Base-by-base conservation (phyloP, 2,797 vertebrate species). In the Melanotaenia maccullochi region DNA sequence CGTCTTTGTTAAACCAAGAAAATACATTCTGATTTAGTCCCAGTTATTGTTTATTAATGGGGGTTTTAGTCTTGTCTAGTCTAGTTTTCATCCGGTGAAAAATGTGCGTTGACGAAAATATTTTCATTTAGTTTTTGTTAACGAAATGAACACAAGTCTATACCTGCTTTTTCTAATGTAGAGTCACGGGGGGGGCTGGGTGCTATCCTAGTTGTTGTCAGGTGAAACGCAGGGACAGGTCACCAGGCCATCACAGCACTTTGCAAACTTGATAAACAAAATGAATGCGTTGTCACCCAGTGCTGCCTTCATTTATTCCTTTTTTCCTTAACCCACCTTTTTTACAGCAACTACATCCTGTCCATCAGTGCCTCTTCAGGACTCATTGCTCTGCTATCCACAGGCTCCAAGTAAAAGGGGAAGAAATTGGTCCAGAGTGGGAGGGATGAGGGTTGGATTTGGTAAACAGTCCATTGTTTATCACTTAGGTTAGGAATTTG, bases 321-420 rank as follows among this genome's bases (percentile, higher is more conserved):
- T 71, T 79, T 79, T 51, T 85, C 95, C 96, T 97, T 98, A 94
- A 97, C 92, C 0, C 22, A 32, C 5, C 33, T 52, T 55, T 30
- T 73, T 52, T 57, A 16, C 93, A 99, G 98, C 72, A 99, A 99
- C 91, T 99, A 99, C 79, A 98, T 99, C 79, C 93, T 99, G 72
- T 98, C 98, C 61, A 97, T 99, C 87, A 97, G 97, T 70, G 96
- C 94, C 79, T 97, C 98, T 0, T 99, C 98, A 3, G 98, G 98
- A 67, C 95, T 99, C 84, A 99, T 99, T 20, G 98, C 98, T 81
- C 93, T 99, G 89, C 94, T 99, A 4, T 99, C 98, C 14, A 99
- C 98, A 0, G 98, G 98, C 74, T 99, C 98, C 77, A 99, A 99
- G 84, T 99, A 95, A 95, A 87, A n/a, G 30, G 74, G 22, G 20